Evolutionary conservation across 53 echinoderm and acorn worm genomes (phyloP), one percentile per base, ranked within the genome.

Genomic region (Antedon mediterranea): DNA sequence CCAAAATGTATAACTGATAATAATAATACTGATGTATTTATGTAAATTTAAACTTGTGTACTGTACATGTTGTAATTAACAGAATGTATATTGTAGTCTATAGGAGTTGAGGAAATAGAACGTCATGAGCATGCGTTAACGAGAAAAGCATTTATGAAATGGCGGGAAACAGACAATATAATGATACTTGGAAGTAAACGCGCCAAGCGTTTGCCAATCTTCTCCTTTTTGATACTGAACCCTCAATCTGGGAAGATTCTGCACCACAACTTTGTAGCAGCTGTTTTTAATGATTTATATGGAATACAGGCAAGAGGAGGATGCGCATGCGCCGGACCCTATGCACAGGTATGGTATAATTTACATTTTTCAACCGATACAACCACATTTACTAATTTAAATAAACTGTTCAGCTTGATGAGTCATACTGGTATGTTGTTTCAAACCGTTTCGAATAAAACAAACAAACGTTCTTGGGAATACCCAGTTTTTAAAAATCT

Each of bases 231-330:
- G 15, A 86, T 97, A 37, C 84, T 85, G 6, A 92, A 97, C 34
- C 77, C 87, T 0, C 85, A 92, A 34, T 87, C 85, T 18, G 92
- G 92, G 18, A 92, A 92, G 71, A 81, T 89, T 72, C 81, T 97
- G 5, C 97, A 97, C 44, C 92, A 97, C 71, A 97, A 97, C 90
- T 97, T 84, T 79, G 86, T 97, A 76, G 86, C 89, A 9, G 87
- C 85, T 4, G 81, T 97, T 5, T 85, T 97, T 11, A 97, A 97
- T 57, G 97, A 97, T 43, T 87, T 95, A 30, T 95, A 89, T 71
- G 95, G 95, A 23, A 91, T 95, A 70, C 95, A 95, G 82, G 91
- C 95, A 20, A 74, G 95, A 14, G 95, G 95, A 30, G 95, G 95
- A 14, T 95, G 95, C 43, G 95, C 92, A 34, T 97, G 97, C 77